These are phyloP conservation scores for Lamellibrachia columna DNA, from an alignment of 2,888 invertebrate genomes.

Conservation along the genomic window DNA sequence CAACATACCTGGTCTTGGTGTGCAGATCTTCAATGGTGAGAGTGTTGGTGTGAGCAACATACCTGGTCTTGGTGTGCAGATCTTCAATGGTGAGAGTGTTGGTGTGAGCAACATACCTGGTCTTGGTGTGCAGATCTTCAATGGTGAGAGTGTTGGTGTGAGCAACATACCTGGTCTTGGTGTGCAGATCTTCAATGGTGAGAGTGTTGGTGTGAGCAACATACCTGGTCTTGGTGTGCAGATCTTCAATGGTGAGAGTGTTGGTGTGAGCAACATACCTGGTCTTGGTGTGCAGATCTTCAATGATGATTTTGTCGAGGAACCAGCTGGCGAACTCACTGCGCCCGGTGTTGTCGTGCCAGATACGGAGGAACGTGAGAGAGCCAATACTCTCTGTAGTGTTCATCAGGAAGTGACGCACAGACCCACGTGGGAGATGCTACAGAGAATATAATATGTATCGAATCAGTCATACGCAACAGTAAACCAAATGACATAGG, in stretches of 20 bases:
- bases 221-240: too few relatives aligned
- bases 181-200: constrained; percentile 30
- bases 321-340: constrained; percentile 32
- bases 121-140: too few relatives aligned
- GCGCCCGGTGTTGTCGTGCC: constrained; percentile 48
- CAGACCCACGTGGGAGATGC: constrained; percentile 47
- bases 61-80: constrained; percentile 21
- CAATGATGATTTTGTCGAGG: constrained; percentile 34
- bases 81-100: constrained; percentile 36
- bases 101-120: too few relatives aligned
- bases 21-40: not conserved
- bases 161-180: constrained; percentile 10
- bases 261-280: not conserved
- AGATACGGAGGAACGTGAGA: constrained; percentile 46
- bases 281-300: constrained; percentile 28
- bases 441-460: constrained; percentile 25
- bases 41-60: not conserved
- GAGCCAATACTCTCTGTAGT: constrained; percentile 44
- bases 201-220: not conserved
- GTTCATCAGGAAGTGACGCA: constrained; percentile 49
- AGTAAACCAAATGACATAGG: too few relatives aligned
- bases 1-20: too few relatives aligned
- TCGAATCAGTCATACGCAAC: too few relatives aligned
- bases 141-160: not conserved
- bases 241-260: not conserved